These are phyloP conservation scores for Hydraecia micacea DNA, from an alignment of 2,888 invertebrate species.

Conservation along the genomic window DNA sequence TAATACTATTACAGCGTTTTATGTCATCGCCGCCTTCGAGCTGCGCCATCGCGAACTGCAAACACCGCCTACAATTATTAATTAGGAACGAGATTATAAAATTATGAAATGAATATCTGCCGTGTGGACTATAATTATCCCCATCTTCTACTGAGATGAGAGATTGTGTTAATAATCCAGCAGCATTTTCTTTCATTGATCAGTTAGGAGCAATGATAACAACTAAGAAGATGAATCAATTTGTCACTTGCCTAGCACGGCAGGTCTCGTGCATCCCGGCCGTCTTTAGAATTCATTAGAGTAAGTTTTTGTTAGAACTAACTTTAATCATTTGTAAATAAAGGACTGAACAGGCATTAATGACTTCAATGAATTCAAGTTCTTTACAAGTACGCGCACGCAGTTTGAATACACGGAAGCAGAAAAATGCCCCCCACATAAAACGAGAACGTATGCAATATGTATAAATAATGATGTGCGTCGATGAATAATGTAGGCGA, in stretches of 20 bases:
- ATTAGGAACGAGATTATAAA: conserved; percentile 17
- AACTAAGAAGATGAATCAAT: background rate
- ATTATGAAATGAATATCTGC: background rate
- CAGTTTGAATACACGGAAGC: background rate
- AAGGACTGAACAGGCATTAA: background rate
- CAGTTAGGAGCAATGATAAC: background rate
- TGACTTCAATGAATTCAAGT: background rate
- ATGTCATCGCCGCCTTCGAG: conserved; percentile 19
- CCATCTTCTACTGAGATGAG: background rate
- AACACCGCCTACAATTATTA: conserved; percentile 24
- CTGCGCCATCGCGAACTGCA: background rate
- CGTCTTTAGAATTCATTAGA: background rate
- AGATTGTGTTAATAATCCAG: background rate
- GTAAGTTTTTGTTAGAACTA: background rate
- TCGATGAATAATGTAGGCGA: conserved; percentile 45
- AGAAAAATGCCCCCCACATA: background rate
- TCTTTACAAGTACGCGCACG: background rate
- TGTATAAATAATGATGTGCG: conserved; percentile 38
- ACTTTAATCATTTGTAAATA: background rate
- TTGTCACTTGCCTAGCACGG: background rate
- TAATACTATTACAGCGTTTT: conserved; percentile 52
- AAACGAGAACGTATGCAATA: conserved; percentile 31
- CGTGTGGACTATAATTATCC: background rate
- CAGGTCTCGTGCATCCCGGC: too few relatives aligned
- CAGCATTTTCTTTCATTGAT: background rate